Evolutionary conservation across 2,888 invertebrate species (phyloP).

Genomic region (Melieria crassipennis): DNA sequence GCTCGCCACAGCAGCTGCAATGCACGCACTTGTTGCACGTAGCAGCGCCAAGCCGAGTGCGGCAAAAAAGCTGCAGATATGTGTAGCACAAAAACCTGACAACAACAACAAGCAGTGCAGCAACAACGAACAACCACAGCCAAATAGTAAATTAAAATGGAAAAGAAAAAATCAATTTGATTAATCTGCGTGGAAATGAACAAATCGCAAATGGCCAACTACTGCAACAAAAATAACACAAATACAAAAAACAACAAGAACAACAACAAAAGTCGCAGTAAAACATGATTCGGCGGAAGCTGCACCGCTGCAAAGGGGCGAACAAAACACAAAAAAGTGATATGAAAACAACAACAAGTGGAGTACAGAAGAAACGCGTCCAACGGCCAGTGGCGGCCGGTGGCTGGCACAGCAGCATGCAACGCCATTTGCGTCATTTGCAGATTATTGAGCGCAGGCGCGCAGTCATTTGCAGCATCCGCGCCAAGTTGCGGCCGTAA

Average conservation of each 20-base stretch:
- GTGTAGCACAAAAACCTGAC: too few relatives aligned
- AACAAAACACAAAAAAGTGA: constrained; percentile 6
- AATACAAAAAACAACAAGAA: constrained; percentile 8
- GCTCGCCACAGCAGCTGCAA: background rate
- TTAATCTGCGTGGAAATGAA: constrained; percentile 14
- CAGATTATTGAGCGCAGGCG: background rate
- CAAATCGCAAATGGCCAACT: background rate
- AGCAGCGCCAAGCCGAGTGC: too few relatives aligned
- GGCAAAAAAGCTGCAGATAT: too few relatives aligned
- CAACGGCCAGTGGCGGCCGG: too few relatives aligned
- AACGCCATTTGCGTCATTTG: background rate
- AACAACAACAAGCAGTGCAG: too few relatives aligned
- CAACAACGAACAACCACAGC: too few relatives aligned
- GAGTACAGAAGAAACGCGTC: too few relatives aligned
- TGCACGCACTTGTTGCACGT: background rate
- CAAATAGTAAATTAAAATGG: background rate
- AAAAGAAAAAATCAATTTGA: constrained; percentile 12
- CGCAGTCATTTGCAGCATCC: background rate
- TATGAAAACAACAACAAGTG: constrained; percentile 16
- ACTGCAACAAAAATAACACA: background rate
- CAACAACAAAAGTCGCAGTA: background rate
- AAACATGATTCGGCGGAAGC: background rate
- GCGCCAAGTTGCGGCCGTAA: background rate
- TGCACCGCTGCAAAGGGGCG: background rate
- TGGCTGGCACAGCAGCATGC: background rate